These are phyloP conservation scores for Chymomyza costata DNA, from an alignment of 1,140 invertebrate genomes.

Conservation along the genomic window DNA sequence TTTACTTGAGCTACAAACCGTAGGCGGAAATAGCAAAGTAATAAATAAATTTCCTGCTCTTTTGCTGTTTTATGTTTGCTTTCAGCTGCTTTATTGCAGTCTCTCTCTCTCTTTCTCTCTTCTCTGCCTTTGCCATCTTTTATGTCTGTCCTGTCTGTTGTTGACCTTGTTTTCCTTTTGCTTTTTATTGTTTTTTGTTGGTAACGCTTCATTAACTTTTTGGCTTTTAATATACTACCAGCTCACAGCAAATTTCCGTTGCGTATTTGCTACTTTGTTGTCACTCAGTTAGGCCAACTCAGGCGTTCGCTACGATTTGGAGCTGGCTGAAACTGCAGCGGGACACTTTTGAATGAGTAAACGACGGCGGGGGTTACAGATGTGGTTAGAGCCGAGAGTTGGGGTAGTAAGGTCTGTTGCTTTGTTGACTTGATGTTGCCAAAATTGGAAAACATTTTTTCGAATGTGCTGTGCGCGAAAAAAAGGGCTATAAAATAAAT, in stretches of 20 bases:
- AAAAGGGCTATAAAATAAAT: slow-evolving; percentile 55
- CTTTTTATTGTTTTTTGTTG: slow-evolving; percentile 26
- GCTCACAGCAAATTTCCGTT: slow-evolving; percentile 41
- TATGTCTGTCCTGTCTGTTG: neutral
- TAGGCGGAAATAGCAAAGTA: slow-evolving; percentile 48
- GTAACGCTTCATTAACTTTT: slow-evolving; percentile 65
- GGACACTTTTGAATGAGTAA: no score
- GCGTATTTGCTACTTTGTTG: slow-evolving; percentile 39
- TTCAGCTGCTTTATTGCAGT: slow-evolving; percentile 47
- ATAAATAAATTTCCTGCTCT: slow-evolving; percentile 57
- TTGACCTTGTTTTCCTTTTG: no score
- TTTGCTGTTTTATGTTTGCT: slow-evolving; percentile 51
- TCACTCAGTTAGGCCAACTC: slow-evolving; percentile 61
- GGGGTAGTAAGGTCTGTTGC: no score
- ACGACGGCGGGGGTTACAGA: no score
- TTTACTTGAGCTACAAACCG: no score
- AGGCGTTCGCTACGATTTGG: slow-evolving; percentile 44
- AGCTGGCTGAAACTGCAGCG: no score
- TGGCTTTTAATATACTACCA: slow-evolving; percentile 62
- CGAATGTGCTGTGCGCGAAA: slow-evolving; percentile 24
- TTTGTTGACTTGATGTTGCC: slow-evolving; percentile 31
- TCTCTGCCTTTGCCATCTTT: neutral
- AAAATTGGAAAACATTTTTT: slow-evolving; percentile 47
- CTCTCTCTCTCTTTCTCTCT: slow-evolving; percentile 3
- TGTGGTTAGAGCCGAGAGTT: no score